These are phyloP conservation scores for Ligdia adustata DNA, from an alignment of 2,888 invertebrate species.

Conservation along the genomic window DNA sequence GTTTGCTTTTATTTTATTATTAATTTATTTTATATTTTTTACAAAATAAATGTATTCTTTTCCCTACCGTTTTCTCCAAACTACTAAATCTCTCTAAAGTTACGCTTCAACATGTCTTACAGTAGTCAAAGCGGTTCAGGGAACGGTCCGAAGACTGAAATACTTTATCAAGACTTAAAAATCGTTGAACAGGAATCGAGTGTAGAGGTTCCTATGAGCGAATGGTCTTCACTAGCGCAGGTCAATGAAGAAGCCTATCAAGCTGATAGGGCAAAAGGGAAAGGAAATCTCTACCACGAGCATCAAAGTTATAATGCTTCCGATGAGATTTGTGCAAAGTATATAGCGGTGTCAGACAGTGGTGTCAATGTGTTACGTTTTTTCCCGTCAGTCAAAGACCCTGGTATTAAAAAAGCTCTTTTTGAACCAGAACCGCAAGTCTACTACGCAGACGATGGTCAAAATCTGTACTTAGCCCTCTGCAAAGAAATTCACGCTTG, in stretches of 20 bases:
- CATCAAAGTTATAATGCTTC: no score
- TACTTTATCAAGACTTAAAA: slow-evolving; percentile 8
- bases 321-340: slow-evolving; percentile 48
- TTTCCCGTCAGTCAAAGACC: slow-evolving; percentile 50
- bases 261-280: no score
- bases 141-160: slow-evolving; percentile 1
- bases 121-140: slow-evolving; percentile 16
- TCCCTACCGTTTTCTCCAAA: no score
- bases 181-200: slow-evolving; percentile 33
- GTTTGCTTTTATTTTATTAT: no score
- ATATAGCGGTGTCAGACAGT: slow-evolving; percentile 48
- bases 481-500: slow-evolving; percentile 49
- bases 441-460: slow-evolving; percentile 47
- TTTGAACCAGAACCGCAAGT: slow-evolving; percentile 35
- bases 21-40: no score
- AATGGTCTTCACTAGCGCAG: slow-evolving; percentile 58
- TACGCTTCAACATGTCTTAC: slow-evolving; percentile 29
- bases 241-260: no score
- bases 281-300: no score
- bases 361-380: slow-evolving; percentile 20
- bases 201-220: slow-evolving; percentile 44
- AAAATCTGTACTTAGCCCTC: slow-evolving; percentile 46
- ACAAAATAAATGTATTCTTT: no score
- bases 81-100: no score
- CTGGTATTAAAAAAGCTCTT: slow-evolving; percentile 52